These are phyloP conservation scores for Cherax destructor DNA, from an alignment of 1,140 invertebrate species.

Conservation along the genomic window DNA sequence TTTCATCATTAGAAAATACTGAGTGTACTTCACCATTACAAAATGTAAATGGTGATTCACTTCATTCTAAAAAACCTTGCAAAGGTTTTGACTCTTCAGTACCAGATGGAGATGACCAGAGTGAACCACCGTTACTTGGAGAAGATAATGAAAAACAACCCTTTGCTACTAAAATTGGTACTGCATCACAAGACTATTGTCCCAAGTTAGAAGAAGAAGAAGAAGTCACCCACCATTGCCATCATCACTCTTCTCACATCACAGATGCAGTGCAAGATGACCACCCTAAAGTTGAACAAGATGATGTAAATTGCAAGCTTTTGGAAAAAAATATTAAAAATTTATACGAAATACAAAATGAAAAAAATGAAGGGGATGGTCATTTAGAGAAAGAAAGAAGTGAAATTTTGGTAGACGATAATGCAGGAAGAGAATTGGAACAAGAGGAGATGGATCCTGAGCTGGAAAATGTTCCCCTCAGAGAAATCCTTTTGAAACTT, in stretches of 20 bases:
- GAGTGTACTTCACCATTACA: not conserved
- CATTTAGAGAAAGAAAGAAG: not conserved
- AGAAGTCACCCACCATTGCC: not conserved
- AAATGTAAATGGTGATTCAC: not conserved
- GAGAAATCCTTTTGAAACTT: slow-evolving; percentile 61
- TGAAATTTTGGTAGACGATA: not conserved
- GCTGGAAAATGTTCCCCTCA: slow-evolving; percentile 53
- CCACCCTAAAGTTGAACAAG: not conserved
- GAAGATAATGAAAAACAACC: slow-evolving; percentile 22
- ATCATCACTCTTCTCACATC: not conserved
- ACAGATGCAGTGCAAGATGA: not conserved
- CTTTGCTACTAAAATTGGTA: not conserved
- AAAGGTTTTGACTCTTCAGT: not conserved
- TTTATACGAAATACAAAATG: not conserved
- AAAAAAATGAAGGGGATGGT: not conserved
- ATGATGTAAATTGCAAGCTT: not conserved
- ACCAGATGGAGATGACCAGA: slow-evolving; percentile 35
- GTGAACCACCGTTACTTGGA: slow-evolving; percentile 36
- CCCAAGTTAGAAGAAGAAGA: not conserved
- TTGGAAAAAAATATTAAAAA: not conserved
- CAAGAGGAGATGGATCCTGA: slow-evolving; percentile 32
- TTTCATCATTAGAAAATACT: not conserved
- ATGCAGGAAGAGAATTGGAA: not conserved
- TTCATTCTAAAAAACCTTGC: not conserved
- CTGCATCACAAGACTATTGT: not conserved